Evolutionary conservation across 1,140 invertebrate species (phyloP), one percentile per base, ranked within the genome.

Genomic region (Rhopalosiphum maidis): DNA sequence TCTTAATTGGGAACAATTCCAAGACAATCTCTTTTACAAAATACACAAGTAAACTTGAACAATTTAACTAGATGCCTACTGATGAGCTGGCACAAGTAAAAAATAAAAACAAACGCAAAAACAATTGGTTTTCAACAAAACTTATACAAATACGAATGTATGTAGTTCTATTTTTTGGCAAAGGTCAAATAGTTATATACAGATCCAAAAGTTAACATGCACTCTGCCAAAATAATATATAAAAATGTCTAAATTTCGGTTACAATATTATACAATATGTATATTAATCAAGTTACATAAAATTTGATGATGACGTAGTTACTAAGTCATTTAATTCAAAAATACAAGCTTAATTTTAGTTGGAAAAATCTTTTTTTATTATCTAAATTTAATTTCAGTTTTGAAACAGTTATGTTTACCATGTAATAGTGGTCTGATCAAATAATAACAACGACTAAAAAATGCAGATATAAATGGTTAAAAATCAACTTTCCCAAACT

Each of bases 111-210:
- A n/a, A 88, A n/a, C 46, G 35, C 51, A 4, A 48, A 88, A 88
- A 88, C 46, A 88, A 41, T 48, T 22, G 23, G n/a, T 88, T n/a
- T 48, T 88, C 86, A 25, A 9, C 85, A 88, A 88, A 88, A 88
- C 15, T 30, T 88, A n/a, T 9, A 51, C 43, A 88, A 88, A 51
- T 51, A 88, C 35, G 43, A 88, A n/a, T 46, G 30, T 48, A 88
- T n/a, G 46, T 15, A 35, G 22, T 51, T 30, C 41, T 48, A 88
- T 30, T 88, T 48, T 88, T 88, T 88, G 86, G 86, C 85, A 87
- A 87, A 41, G 11, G 25, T n/a, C 22, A 88, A 43, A 88, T 48
- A 35, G n/a, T 25, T n/a, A 77, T n/a, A 11, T n/a, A 77, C n/a
- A 85, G 22, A 25, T 25, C 37, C 37, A 85, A 85, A 85, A 85